Evolutionary conservation across 2,797 vertebrate genomes (phyloP), one percentile per base, ranked within the genome.

Genomic region (Xyrichtys novacula): DNA sequence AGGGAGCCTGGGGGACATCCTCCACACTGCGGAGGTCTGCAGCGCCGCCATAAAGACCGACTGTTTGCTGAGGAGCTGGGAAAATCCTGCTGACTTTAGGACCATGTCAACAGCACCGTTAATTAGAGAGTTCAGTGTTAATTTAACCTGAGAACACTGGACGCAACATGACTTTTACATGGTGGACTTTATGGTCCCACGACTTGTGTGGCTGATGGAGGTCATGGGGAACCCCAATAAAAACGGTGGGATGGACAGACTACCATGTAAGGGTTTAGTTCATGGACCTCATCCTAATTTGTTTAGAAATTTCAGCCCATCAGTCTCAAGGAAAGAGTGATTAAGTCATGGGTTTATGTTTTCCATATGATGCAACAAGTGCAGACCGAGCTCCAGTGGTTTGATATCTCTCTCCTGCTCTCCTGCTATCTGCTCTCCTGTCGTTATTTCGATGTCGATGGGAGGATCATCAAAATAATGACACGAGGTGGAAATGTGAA

Each of bases 81-180:
- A 73, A 86, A 87, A 55, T 75, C 89, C 84, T 11, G 76, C 92
- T 90, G 91, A 60, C 68, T 93, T 93, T 82, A 93, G 83, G 84
- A 83, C 71, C 76, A 53, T 68, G 78, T 88, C 82, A 74, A 84
- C 56, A 47, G 61, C 61, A 54, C 64, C 65, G 83, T 74, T 89
- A 92, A 92, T 91, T 85, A 86, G 16, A 42, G 32, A 72, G 57
- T 83, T 78, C 77, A 42, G 56, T 39, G 71, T 86, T 88, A 83
- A 86, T 89, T 72, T 83, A 15, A 65, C 50, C 46, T 28, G 43
- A 53, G 50, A 50, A 50, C 36, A 72, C 53, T 54, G 68, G 76
- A 89, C 86, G 76, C 54, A 65, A 60, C 65, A 49, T 65, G 48
- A 84, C 65, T 84, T 89, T 84, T 86, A 78, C 53, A 62, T 11